Conservation (phyloP, 2,888 invertebrate genomes). For the Globia sparganii region DNA sequence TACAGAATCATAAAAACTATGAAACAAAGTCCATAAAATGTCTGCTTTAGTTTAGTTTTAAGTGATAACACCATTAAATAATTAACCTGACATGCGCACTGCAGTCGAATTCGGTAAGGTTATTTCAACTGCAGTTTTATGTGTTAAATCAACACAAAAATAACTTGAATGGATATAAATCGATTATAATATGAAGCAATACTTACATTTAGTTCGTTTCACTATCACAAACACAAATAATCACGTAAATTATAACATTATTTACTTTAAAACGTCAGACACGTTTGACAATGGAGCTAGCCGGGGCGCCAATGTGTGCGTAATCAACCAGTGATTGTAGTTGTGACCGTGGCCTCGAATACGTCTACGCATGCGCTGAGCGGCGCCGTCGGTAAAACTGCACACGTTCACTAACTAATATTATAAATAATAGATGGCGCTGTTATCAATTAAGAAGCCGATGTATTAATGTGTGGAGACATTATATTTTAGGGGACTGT, state of each 20-base stretch:
- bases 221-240: slow-evolving; percentile 70
- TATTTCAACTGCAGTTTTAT: slow-evolving; percentile 58
- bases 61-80: slow-evolving; percentile 43
- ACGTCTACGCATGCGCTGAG: slow-evolving; percentile 82
- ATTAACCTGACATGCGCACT: slow-evolving; percentile 70
- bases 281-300: slow-evolving; percentile 80
- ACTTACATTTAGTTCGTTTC: slow-evolving; percentile 77
- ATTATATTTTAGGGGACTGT: slow-evolving; percentile 25
- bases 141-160: slow-evolving; percentile 29
- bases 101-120: slow-evolving; percentile 62
- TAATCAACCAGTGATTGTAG: slow-evolving; percentile 72
- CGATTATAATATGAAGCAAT: slow-evolving; percentile 57
- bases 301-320: slow-evolving; percentile 78
- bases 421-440: slow-evolving; percentile 76
- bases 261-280: slow-evolving; percentile 76
- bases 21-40: slow-evolving; percentile 73
- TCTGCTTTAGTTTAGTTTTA: slow-evolving; percentile 8
- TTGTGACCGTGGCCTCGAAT: slow-evolving; percentile 85
- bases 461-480: slow-evolving; percentile 24
- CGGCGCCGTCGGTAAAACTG: slow-evolving; percentile 78
- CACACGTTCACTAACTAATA: slow-evolving; percentile 27
- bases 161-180: neutral
- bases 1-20: slow-evolving; percentile 58
- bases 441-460: slow-evolving; percentile 41
- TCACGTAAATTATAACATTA: slow-evolving; percentile 76